Conservation (phyloP, 2,113 vertebrate genomes). For the Corythoichthys intestinalis region DNA sequence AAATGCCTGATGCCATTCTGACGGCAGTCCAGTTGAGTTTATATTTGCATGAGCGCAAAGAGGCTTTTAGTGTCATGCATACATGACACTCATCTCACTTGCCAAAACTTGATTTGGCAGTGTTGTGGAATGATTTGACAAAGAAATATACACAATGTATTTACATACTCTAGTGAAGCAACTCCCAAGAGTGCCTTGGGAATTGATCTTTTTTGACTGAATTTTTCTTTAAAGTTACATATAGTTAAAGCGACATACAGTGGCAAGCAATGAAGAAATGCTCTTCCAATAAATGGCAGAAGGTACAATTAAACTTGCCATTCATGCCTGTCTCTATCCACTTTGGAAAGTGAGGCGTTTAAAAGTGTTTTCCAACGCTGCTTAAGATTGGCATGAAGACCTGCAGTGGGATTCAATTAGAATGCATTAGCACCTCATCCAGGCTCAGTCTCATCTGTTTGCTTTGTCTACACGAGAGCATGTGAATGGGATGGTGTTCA, state of each 20-base stretch:
- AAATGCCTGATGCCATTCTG: conserved; percentile 47
- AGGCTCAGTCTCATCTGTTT: conserved; percentile 52
- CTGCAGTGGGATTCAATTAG: conserved; percentile 48
- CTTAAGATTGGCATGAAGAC: conserved; percentile 44
- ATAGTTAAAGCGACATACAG: too few species aligned
- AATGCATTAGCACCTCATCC: conserved; percentile 58
- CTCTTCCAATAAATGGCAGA: too few species aligned
- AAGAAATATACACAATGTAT: not conserved
- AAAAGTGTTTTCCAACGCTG: conserved; percentile 30
- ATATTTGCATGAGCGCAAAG: conserved; percentile 11
- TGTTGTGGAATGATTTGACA: not conserved
- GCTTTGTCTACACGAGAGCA: conserved; percentile 46
- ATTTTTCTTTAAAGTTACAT: too few species aligned
- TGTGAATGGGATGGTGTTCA: conserved; percentile 49
- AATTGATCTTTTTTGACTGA: too few species aligned
- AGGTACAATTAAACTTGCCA: too few species aligned
- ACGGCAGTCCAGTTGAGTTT: conserved; percentile 16
- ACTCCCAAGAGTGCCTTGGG: too few species aligned
- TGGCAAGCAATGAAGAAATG: too few species aligned
- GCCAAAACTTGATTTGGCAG: not conserved
- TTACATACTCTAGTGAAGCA: not conserved
- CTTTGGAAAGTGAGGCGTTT: not conserved
- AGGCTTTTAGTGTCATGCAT: conserved; percentile 13
- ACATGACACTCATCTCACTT: not conserved
- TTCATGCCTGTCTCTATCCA: not conserved